Conservation (phyloP, 2,113 vertebrate genomes). For the Dipodomys spectabilis region DNA sequence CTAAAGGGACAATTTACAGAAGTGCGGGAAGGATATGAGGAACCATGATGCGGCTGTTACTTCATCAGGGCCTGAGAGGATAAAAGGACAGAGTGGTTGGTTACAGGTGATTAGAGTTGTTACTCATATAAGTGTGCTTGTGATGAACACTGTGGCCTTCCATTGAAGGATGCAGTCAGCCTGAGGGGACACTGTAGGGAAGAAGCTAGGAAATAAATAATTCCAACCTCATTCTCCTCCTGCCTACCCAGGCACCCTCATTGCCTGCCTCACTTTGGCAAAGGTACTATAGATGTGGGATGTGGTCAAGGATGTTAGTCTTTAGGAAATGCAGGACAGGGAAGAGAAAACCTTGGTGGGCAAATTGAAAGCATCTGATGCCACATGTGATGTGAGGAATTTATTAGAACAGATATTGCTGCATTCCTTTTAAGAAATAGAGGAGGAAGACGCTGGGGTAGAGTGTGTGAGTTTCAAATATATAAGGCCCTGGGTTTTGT, state of each 20-base stretch:
- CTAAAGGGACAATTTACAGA: constrained; percentile 49
- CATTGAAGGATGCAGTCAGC: neutral
- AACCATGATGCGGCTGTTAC: neutral
- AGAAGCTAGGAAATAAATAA: neutral
- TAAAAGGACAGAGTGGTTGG: neutral
- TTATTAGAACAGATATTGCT: constrained; percentile 36
- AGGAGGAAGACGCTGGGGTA: neutral
- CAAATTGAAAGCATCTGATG: neutral
- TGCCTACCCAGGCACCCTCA: neutral
- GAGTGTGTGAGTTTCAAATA: neutral
- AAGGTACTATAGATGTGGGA: neutral
- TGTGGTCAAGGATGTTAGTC: neutral
- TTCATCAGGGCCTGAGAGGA: neutral
- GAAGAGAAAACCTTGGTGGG: neutral
- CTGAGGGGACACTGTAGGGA: neutral
- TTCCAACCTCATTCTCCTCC: neutral
- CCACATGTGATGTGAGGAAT: neutral
- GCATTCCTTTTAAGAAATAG: constrained; percentile 8
- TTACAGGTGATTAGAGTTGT: neutral
- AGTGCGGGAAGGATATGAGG: neutral
- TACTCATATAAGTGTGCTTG: neutral
- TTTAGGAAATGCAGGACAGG: neutral
- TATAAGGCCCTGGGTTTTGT: neutral
- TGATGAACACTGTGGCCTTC: neutral
- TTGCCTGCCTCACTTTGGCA: neutral